phyloP scores from a whole-genome alignment of 2,113 vertebrate species.

The Periophthalmodon schlosseri region DNA sequence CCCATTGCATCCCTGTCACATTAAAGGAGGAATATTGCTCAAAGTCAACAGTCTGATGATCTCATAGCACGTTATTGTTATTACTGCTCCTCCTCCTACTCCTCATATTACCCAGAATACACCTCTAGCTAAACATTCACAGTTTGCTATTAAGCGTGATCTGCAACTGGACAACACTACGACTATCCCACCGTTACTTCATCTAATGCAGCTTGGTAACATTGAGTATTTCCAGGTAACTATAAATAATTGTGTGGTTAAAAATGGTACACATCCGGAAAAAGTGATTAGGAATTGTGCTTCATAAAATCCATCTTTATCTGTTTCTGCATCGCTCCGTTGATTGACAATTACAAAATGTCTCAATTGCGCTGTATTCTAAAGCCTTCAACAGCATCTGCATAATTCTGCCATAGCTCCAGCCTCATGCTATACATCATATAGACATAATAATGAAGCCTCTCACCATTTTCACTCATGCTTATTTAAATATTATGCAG shows the following conservation, averaged over 20 bases:
- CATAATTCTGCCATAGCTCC: conserved; percentile 47
- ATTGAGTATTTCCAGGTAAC: conserved; percentile 38
- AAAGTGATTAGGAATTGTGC: conserved; percentile 73
- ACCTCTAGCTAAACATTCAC: background rate
- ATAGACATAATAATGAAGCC: conserved; percentile 40
- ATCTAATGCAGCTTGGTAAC: conserved; percentile 15
- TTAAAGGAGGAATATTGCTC: conserved; percentile 72
- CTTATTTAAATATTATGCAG: conserved; percentile 79
- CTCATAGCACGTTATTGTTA: conserved; percentile 33
- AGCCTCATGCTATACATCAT: conserved; percentile 28
- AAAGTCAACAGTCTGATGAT: conserved; percentile 68
- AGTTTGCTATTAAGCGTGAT: conserved; percentile 46
- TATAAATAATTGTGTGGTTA: conserved; percentile 56
- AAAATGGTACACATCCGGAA: conserved; percentile 44
- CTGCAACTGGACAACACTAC: conserved; percentile 33
- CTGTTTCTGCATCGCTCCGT: conserved; percentile 43
- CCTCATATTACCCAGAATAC: background rate
- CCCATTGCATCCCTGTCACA: conserved; percentile 64
- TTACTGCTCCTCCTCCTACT: background rate
- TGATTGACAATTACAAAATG: conserved; percentile 37
- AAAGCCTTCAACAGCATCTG: conserved; percentile 17
- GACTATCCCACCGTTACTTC: conserved; percentile 10
- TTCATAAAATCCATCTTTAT: conserved; percentile 67
- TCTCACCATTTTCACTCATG: conserved; percentile 53
- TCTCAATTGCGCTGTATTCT: conserved; percentile 30